phyloP scores from a whole-genome alignment of 2,888 invertebrate genomes.

The Gastrophysa polygoni region DNA sequence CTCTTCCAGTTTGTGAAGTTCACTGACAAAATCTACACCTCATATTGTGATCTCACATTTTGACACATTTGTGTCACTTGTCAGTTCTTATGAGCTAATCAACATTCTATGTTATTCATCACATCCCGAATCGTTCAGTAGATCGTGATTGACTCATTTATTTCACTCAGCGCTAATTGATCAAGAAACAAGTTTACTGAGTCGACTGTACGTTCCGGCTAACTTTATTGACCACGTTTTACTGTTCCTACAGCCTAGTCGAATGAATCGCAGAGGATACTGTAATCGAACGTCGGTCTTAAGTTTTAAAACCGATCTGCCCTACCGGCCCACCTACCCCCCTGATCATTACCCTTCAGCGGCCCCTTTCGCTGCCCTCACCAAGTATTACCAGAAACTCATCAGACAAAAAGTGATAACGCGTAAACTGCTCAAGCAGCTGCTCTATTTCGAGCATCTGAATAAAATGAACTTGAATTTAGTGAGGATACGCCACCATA shows the following conservation, averaged over 20 bases:
- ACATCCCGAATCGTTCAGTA: too few species aligned
- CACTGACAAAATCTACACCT: too few species aligned
- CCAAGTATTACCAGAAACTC: slow-evolving; percentile 76
- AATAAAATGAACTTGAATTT: slow-evolving; percentile 62
- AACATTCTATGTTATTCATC: too few species aligned
- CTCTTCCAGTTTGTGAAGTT: too few species aligned
- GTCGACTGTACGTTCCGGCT: too few species aligned
- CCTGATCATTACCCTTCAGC: slow-evolving; percentile 77
- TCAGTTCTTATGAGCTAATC: too few species aligned
- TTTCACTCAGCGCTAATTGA: too few species aligned
- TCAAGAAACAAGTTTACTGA: too few species aligned
- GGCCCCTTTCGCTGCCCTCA: slow-evolving; percentile 78
- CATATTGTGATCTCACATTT: too few species aligned
- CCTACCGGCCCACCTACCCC: slow-evolving; percentile 68
- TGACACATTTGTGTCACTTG: too few species aligned
- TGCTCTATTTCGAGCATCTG: slow-evolving; percentile 70
- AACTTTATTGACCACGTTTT: slow-evolving; percentile 6
- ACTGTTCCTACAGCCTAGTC: slow-evolving; percentile 23
- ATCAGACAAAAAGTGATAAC: slow-evolving; percentile 75
- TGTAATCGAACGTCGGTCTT: slow-evolving; percentile 63
- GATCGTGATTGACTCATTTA: too few species aligned
- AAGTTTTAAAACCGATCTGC: slow-evolving; percentile 52
- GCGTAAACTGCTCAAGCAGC: slow-evolving; percentile 72
- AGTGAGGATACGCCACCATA: slow-evolving; percentile 63
- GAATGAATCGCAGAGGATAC: slow-evolving; percentile 63